These are phyloP conservation scores for Cepaea hortensis DNA, from an alignment of 2,888 invertebrate species.

Conservation along the genomic window DNA sequence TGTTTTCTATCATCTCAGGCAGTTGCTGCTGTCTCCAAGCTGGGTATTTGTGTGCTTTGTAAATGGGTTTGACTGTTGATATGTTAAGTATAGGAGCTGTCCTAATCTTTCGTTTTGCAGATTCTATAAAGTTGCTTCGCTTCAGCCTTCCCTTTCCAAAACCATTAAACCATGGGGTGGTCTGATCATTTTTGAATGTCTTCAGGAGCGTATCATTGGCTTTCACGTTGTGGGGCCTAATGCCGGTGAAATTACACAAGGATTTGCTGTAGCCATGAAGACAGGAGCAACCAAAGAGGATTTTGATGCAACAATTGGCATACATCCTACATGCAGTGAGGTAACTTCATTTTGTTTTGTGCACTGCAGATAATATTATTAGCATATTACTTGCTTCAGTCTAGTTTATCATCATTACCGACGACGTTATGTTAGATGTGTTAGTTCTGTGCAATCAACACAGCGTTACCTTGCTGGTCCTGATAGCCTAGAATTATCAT, in stretches of 20 bases:
- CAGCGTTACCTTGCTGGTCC: too few species aligned
- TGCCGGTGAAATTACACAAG: conserved; percentile 82
- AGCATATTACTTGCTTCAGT: too few species aligned
- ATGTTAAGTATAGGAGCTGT: too few species aligned
- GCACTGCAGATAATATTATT: neutral
- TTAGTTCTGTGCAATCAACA: too few species aligned
- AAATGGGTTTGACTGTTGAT: too few species aligned
- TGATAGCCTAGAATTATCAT: too few species aligned
- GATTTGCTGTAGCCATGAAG: conserved; percentile 80
- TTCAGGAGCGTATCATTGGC: conserved; percentile 76
- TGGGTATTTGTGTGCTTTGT: neutral
- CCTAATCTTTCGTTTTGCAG: too few species aligned
- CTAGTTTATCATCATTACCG: too few species aligned
- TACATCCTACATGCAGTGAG: conserved; percentile 82
- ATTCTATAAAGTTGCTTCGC: too few species aligned
- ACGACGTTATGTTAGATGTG: too few species aligned
- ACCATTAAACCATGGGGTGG: too few species aligned
- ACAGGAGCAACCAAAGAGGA: conserved; percentile 79
- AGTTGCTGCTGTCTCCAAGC: neutral
- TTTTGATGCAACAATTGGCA: conserved; percentile 80
- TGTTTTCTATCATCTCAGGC: neutral
- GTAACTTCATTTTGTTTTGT: conserved; percentile 63
- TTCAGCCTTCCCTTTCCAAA: too few species aligned
- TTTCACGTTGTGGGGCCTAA: conserved; percentile 80
- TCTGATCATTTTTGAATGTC: neutral